phyloP scores from a whole-genome alignment of 1,140 invertebrate genomes.

The Drosophila nigrodunni region DNA sequence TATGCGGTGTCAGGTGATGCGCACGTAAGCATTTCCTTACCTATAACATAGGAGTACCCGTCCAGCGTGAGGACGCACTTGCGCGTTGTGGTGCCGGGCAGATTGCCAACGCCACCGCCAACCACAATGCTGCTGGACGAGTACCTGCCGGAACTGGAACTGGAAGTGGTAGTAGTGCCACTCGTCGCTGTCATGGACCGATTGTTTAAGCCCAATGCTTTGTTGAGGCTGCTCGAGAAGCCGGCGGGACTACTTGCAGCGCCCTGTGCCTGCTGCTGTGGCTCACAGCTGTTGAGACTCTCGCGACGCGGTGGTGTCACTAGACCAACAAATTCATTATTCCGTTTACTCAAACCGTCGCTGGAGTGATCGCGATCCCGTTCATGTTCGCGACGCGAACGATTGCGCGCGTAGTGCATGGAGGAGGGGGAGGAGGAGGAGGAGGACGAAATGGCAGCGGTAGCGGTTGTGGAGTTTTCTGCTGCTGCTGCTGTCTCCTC shows the following conservation, averaged over 20 bases:
- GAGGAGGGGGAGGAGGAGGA: background rate
- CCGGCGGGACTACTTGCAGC: conserved; percentile 48
- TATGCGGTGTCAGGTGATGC: conserved; percentile 9
- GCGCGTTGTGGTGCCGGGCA: conserved; percentile 85
- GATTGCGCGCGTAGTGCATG: conserved; percentile 39
- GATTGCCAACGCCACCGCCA: conserved; percentile 39
- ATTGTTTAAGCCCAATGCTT: conserved; percentile 30
- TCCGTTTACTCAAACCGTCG: conserved; percentile 59
- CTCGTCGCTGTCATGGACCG: conserved; percentile 8
- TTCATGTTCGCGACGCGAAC: conserved; percentile 42
- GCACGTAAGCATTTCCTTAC: conserved; percentile 85
- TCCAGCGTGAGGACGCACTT: conserved; percentile 92
- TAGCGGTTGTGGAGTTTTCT: conserved; percentile 4
- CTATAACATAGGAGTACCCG: conserved; percentile 93
- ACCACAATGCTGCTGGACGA: conserved; percentile 75
- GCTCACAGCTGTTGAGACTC: conserved; percentile 70
- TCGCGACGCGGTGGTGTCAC: conserved; percentile 65
- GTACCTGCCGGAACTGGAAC: conserved; percentile 46
- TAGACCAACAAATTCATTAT: conserved; percentile 67
- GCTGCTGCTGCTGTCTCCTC: conserved; percentile 17
- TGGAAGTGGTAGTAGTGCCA: background rate
- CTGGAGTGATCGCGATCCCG: conserved; percentile 72
- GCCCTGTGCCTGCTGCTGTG: conserved; percentile 14
- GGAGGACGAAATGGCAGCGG: background rate
- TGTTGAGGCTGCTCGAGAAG: conserved; percentile 32